Percentiles rank a stretch among this genome's conserved stretches.
Evolutionary conservation across 2,888 invertebrate genomes (phyloP).

Genomic region (Chaitophorus viminalis): DNA sequence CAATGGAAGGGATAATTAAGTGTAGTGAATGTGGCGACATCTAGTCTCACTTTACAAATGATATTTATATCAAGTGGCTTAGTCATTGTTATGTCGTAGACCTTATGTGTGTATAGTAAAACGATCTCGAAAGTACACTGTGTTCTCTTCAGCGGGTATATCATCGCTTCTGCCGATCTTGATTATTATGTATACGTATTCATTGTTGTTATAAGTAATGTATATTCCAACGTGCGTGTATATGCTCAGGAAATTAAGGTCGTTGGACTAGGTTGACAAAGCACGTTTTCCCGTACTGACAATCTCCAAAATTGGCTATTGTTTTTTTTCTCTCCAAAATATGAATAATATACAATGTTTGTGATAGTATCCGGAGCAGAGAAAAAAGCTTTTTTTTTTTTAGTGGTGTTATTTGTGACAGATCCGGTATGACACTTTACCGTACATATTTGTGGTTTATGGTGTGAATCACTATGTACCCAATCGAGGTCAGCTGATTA

Average conservation of each 20-base stretch:
- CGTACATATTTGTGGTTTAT: slow-evolving; percentile 9
- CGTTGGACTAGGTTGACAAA: slow-evolving; percentile 19
- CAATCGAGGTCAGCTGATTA: slow-evolving; percentile 33
- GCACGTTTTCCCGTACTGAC: background rate
- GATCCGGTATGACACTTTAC: background rate
- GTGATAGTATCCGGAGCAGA: background rate
- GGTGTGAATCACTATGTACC: background rate
- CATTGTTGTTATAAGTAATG: slow-evolving; percentile 9
- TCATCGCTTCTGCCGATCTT: slow-evolving; percentile 16
- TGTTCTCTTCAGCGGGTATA: background rate
- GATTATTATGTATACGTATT: background rate
- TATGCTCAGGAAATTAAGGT: slow-evolving; percentile 27
- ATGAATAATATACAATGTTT: slow-evolving; percentile 13
- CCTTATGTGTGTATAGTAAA: slow-evolving; percentile 17
- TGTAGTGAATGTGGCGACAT: background rate
- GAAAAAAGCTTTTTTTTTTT: too few species aligned
- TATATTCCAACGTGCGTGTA: background rate
- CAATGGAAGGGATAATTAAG: slow-evolving; percentile 2
- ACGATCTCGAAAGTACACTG: slow-evolving; percentile 14
- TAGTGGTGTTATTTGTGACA: background rate
- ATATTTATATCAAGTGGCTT: background rate
- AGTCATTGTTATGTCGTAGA: slow-evolving; percentile 23
- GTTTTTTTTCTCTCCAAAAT: slow-evolving; percentile 17
- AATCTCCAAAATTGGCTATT: slow-evolving; percentile 32
- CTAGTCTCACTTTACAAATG: background rate